phyloP scores from a whole-genome alignment of 2,113 vertebrate genomes.

The Prunella fulvescens region DNA sequence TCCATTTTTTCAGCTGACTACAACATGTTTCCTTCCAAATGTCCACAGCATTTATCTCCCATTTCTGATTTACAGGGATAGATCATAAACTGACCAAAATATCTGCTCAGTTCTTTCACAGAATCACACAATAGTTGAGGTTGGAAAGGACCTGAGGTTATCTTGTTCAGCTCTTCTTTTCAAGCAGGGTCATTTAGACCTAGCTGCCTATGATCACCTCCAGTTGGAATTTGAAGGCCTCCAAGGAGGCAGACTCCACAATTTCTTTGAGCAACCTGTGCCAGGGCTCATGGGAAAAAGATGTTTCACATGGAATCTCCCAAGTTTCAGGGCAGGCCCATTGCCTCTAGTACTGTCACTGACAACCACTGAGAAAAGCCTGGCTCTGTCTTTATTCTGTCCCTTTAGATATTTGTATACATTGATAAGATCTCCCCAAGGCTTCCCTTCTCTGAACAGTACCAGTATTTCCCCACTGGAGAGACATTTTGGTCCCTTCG shows the following conservation, averaged over 20 bases:
- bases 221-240: neutral
- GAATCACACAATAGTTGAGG: neutral
- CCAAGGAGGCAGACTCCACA: neutral
- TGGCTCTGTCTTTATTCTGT: neutral
- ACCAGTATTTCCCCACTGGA: neutral
- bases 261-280: neutral
- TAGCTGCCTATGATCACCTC: rapidly evolving
- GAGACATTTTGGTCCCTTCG: neutral
- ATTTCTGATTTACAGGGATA: neutral
- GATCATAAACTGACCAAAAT: neutral
- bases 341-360: neutral
- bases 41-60: neutral
- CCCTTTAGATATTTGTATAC: neutral
- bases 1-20: neutral
- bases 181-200: neutral
- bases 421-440: rapidly evolving
- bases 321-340: neutral
- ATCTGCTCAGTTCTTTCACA: neutral
- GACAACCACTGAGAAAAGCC: neutral
- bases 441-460: neutral
- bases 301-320: neutral
- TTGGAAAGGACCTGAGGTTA: neutral
- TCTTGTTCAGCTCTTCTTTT: neutral
- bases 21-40: neutral
- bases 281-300: neutral